A percentile compares a stretch with the other conserved stretches of the same genome.
These are phyloP conservation scores for Sturnus vulgaris DNA, from an alignment of 2,113 vertebrate species.

Conservation along the genomic window DNA sequence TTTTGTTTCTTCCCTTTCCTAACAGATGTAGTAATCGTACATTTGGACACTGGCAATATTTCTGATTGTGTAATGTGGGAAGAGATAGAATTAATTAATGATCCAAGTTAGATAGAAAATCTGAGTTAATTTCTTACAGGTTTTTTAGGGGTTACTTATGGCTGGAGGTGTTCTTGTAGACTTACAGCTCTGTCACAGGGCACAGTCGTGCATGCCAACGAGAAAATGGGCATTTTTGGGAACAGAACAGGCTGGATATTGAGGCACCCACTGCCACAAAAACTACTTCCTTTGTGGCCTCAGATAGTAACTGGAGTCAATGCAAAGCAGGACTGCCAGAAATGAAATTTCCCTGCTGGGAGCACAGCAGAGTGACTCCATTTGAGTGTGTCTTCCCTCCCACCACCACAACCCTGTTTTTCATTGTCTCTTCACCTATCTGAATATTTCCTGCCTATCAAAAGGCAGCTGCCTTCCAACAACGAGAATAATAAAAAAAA, in stretches of 20 bases:
- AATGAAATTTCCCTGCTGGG: neutral
- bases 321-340: neutral
- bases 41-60: slow-evolving; percentile 50
- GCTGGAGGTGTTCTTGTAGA: neutral
- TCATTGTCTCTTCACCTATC: neutral
- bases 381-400: neutral
- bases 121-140: slow-evolving; percentile 43
- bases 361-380: neutral
- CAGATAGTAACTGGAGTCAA: neutral
- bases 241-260: neutral
- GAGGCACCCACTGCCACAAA: neutral
- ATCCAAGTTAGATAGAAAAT: slow-evolving; percentile 6
- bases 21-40: slow-evolving; percentile 55
- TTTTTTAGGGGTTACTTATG: slow-evolving; percentile 11
- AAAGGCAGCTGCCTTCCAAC: neutral
- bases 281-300: neutral
- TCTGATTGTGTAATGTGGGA: slow-evolving; percentile 34
- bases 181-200: neutral
- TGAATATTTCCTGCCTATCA: neutral
- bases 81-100: slow-evolving; percentile 62
- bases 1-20: slow-evolving; percentile 54
- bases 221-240: neutral
- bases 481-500: neutral
- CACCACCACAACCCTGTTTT: neutral
- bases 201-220: neutral